Base-by-base conservation (phyloP, 2,888 invertebrate genomes). In the Cyaniris semiargus region DNA sequence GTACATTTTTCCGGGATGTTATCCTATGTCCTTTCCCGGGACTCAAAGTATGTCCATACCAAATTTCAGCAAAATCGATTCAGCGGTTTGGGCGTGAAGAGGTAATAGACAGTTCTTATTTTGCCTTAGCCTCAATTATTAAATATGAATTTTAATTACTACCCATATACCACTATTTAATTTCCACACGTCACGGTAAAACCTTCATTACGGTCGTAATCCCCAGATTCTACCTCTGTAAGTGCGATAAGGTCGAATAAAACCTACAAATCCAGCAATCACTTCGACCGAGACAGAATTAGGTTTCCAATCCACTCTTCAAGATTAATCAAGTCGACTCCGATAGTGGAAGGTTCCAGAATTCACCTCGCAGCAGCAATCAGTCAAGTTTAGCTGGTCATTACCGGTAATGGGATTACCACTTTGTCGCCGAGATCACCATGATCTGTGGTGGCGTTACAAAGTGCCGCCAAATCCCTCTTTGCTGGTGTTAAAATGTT, bases 361-460 rank as follows among this genome's bases (percentile, higher is more conserved):
- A 91, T 88, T 88, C 87, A 86, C 84, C 87, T 86, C 84, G 84
- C 84, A 85, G 84, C 86, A 84, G 90, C 89, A 88, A 91, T 91
- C 90, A 88, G 90, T 90, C 91, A 91, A 90, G 90, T 90, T 90
- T 88, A 90, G 89, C 89, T 87, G 83, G 86, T 84, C 87, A 90
- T 91, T 91, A 91, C 72, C 88, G 75, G 88, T 90, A 90, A 91
- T 91, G 88, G 87, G 83, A 83, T 72, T 84, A 83, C 83, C 83
- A 86, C 87, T 89, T 88, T 88, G 88, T 89, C 87, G 85, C 70
- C 70, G 75, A 78, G 76, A 31, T 31, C 27, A 18, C 27, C 27
- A 31, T 66, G 66, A 66, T 66, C 23, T 66, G 66, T 31, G 66
- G 23, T 66, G 66, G 66, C 60, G 58, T 60, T 23, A 66, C 66